A percentile compares a stretch with the other conserved stretches of the same genome.
Conservation (phyloP, 2,113 vertebrate species). For the Hypocryptadius cinnamomeus region DNA sequence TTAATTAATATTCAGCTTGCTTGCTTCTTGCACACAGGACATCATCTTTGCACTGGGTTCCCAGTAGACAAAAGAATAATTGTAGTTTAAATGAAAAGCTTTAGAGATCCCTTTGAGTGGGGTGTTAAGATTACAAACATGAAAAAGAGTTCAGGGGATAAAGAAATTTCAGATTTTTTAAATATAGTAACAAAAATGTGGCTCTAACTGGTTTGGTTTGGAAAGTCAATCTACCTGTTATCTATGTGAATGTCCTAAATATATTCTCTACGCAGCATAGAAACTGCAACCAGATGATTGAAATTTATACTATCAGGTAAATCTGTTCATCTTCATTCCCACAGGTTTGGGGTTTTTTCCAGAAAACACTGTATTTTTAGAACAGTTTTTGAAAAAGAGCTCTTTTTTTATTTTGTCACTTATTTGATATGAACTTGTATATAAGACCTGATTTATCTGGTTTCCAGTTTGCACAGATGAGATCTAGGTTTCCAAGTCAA, state of each 20-base stretch:
- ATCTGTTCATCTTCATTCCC: neutral
- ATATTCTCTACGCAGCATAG: neutral
- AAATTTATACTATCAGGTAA: neutral
- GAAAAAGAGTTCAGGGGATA: constrained; percentile 7
- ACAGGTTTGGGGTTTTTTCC: neutral
- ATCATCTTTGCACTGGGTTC: constrained; percentile 65
- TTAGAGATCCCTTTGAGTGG: constrained; percentile 60
- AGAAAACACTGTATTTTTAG: neutral
- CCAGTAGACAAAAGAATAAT: constrained; percentile 69
- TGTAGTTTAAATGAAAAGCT: constrained; percentile 73
- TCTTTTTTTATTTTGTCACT: neutral
- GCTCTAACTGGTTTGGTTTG: neutral
- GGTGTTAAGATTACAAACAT: constrained; percentile 53
- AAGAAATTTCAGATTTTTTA: neutral
- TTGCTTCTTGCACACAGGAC: constrained; percentile 66
- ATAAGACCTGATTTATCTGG: neutral
- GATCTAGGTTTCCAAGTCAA: neutral
- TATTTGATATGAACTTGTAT: neutral
- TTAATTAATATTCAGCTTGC: constrained; percentile 67
- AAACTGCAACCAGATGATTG: neutral
- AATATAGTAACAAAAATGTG: neutral
- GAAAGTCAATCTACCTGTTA: neutral
- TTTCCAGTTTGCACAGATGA: neutral
- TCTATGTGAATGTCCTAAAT: neutral
- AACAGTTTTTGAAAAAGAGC: neutral